Evolutionary conservation across 2,797 vertebrate species (phyloP).

Genomic region (Passerculus sandwichensis): DNA sequence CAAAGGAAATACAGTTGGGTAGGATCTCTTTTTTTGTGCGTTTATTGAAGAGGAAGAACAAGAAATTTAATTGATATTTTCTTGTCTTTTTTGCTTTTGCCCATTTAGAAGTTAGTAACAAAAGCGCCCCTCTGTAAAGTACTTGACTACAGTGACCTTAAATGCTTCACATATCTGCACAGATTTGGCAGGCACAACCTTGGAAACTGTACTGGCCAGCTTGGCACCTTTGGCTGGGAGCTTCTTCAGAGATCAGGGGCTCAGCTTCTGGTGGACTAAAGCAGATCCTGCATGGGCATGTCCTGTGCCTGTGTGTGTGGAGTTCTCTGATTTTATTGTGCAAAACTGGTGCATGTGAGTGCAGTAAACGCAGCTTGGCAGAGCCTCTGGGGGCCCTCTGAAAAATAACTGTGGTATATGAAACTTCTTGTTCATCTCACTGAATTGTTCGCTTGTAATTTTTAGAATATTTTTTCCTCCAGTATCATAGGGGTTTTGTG

Average conservation of each 20-base stretch:
- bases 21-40: neutral
- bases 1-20: neutral
- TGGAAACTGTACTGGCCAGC: neutral
- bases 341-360: neutral
- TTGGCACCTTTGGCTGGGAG: neutral
- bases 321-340: neutral
- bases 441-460: neutral
- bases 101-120: neutral
- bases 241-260: neutral
- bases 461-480: neutral
- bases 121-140: neutral
- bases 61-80: neutral
- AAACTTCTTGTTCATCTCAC: neutral
- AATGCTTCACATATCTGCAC: accelerated
- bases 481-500: neutral
- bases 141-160: neutral
- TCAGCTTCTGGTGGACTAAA: neutral
- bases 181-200: neutral
- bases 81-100: neutral
- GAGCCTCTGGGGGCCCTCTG: neutral
- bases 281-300: neutral
- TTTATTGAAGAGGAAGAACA: neutral
- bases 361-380: neutral
- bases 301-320: accelerated
- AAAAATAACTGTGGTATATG: neutral